A percentile compares a stretch with the other conserved stretches of the same genome.
Conservation (phyloP, 2,113 vertebrate genomes). For the Thymallus thymallus region DNA sequence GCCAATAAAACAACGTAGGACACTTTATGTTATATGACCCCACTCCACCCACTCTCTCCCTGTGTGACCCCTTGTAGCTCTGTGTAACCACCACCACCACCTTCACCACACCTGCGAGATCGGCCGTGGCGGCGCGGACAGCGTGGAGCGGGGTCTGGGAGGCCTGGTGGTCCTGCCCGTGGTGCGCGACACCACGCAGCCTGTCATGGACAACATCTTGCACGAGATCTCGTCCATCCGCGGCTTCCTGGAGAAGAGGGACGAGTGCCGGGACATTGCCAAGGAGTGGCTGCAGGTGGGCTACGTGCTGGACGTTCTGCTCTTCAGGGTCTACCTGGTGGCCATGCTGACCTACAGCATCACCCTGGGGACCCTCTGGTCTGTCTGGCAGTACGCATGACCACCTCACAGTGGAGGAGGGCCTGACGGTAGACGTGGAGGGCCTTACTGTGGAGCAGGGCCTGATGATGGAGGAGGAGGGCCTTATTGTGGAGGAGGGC, state of each 20-base stretch:
- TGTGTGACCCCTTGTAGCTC: constrained; percentile 59
- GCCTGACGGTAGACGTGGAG: too few species aligned
- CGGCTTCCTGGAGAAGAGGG: constrained; percentile 83
- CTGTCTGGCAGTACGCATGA: constrained; percentile 89
- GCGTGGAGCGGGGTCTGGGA: constrained; percentile 25
- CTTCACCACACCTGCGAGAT: constrained; percentile 53
- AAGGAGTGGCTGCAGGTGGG: constrained; percentile 94
- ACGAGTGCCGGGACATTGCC: constrained; percentile 81
- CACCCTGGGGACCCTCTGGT: constrained; percentile 90
- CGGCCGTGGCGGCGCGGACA: constrained; percentile 64
- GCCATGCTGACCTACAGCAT: constrained; percentile 85
- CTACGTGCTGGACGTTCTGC: constrained; percentile 87
- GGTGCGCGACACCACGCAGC: constrained; percentile 51
- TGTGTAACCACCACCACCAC: constrained; percentile 57
- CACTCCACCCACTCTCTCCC: neutral
- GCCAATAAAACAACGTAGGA: too few species aligned
- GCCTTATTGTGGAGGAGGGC: too few species aligned
- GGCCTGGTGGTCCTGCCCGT: constrained; percentile 52
- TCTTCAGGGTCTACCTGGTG: constrained; percentile 88
- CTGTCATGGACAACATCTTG: constrained; percentile 74
- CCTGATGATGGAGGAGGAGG: too few species aligned
- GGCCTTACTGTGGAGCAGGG: too few species aligned
- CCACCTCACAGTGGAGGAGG: neutral
- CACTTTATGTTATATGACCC: too few species aligned
- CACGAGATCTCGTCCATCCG: constrained; percentile 84